Base-by-base conservation (phyloP, 2,888 invertebrate genomes). In the Gandaritis pyraliata region DNA sequence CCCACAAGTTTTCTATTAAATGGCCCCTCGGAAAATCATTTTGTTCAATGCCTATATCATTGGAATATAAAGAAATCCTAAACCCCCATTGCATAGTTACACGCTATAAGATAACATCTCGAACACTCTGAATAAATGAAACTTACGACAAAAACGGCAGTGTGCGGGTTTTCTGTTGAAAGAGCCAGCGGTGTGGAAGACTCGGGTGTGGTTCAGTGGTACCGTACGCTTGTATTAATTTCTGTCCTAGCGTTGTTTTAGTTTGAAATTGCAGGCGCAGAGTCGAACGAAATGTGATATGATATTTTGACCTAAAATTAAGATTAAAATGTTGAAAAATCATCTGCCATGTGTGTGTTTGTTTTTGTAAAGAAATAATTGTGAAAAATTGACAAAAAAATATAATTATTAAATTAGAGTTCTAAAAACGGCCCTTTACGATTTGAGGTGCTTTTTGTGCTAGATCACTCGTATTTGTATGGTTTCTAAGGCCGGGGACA, bases 241-340 rank as follows among this genome's bases (percentile, higher is more conserved):
- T 48, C 1, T 5, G 15, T 43, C 13, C 2, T 30, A 10, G 15
- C 10, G 7, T 48, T 7, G n/a, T 48, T 56, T 30, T 46, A n/a
- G 49, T 33, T 41, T 43, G 33, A 53, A 54, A 58, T 58, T 52
- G 45, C 23, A 51, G 50, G 48, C 55, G 69, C 67, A 71, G 71
- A 73, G 73, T 73, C 72, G 69, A 75, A 80, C 77, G 71, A 77
- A 81, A 75, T 86, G 85, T 86, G 87, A 86, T 86, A 85, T 77
- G 62, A 64, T 64, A 78, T 78, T 81, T 77, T 82, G 82, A 83
- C 84, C 80, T 82, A 86, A 84, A 86, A 83, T 81, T 87, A 88
- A 88, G 87, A 85, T 81, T 66, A 82, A 89, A 88, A 85, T 87
- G 85, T 87, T 85, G 73, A 77, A 83, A 80, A 72, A 79, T 80